These are phyloP conservation scores for Sterna hirundo DNA, from an alignment of 2,113 vertebrate genomes.

Conservation along the genomic window DNA sequence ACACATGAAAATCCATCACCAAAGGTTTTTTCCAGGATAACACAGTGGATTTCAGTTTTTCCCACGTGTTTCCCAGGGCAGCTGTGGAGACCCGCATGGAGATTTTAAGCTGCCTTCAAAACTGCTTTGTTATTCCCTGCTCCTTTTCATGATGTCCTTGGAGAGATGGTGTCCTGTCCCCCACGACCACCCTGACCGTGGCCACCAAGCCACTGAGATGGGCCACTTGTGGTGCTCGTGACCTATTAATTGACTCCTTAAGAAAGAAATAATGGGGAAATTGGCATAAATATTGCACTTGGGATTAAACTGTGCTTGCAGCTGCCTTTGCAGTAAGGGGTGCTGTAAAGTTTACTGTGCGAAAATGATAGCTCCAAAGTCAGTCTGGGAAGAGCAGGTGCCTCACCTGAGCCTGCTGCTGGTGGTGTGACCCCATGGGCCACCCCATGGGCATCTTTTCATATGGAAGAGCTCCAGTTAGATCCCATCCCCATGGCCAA, in stretches of 20 bases:
- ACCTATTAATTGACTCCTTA: neutral
- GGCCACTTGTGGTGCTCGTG: neutral
- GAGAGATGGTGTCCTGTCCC: neutral
- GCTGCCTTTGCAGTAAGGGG: neutral
- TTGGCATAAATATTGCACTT: neutral
- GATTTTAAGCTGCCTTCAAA: neutral
- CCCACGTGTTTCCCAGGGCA: neutral
- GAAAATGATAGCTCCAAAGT: neutral
- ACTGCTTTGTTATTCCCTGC: neutral
- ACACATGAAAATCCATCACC: slow-evolving; percentile 14
- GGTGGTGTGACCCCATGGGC: neutral
- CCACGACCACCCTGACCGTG: accelerated
- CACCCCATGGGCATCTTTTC: neutral
- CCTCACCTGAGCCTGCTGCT: neutral
- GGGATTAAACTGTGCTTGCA: neutral
- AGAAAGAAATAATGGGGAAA: neutral
- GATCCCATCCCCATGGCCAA: neutral
- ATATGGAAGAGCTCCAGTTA: neutral
- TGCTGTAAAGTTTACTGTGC: neutral
- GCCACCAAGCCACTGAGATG: neutral
- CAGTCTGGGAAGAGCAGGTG: neutral
- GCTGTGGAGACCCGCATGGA: neutral
- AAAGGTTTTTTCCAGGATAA: neutral
- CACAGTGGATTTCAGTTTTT: neutral
- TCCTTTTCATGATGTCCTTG: neutral